Evolutionary conservation across 2,888 invertebrate genomes (phyloP).

Genomic region (Archips xylosteana): DNA sequence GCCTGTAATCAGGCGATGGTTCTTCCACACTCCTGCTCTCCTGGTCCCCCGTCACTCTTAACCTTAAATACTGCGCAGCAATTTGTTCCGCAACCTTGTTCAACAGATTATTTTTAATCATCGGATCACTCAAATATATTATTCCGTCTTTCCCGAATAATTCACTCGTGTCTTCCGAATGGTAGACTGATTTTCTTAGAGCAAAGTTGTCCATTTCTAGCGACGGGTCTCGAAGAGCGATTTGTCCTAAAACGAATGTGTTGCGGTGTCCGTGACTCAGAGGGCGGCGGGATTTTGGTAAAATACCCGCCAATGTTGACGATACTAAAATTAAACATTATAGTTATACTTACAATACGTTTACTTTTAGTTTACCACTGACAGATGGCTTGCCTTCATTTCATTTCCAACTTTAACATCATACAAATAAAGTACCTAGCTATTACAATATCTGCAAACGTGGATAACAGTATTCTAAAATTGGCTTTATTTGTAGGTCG

Average conservation of each 20-base stretch:
- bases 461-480: too few relatives aligned
- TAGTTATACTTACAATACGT: too few relatives aligned
- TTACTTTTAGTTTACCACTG: too few relatives aligned
- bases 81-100: background rate
- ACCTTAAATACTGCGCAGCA: background rate
- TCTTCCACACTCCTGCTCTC: background rate
- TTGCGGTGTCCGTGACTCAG: background rate
- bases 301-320: background rate
- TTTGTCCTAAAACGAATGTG: background rate
- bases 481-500: too few relatives aligned
- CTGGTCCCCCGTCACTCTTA: background rate
- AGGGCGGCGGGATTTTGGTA: background rate
- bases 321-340: background rate
- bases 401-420: too few relatives aligned
- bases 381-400: too few relatives aligned
- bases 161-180: background rate
- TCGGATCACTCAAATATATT: background rate
- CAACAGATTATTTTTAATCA: background rate
- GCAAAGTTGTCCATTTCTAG: background rate
- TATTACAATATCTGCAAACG: too few relatives aligned
- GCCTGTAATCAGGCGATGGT: background rate
- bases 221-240: background rate
- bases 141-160: background rate
- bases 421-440: too few relatives aligned
- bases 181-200: background rate